phyloP scores from a whole-genome alignment of 2,888 invertebrate species.

The Phaonia tiefii region DNA sequence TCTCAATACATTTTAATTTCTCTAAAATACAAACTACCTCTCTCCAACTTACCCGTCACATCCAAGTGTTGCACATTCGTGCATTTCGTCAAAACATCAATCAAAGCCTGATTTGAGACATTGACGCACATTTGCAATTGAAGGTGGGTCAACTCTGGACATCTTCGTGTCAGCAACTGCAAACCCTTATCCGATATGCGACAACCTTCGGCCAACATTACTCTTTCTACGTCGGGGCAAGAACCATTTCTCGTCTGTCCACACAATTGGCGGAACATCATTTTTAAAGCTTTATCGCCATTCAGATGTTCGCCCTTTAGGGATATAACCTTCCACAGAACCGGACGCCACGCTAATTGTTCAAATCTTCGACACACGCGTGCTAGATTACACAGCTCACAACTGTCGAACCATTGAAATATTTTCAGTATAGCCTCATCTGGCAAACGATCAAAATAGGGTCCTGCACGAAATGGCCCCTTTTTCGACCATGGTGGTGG shows the following conservation, averaged over 20 bases:
- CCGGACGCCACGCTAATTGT: conserved; percentile 88
- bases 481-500: conserved; percentile 80
- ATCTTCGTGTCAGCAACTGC: conserved; percentile 87
- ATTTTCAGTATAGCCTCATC: conserved; percentile 87
- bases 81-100: conserved; percentile 90
- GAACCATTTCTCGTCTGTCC: conserved; percentile 86
- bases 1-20: neutral
- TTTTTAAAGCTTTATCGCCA: conserved; percentile 85
- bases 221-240: conserved; percentile 85
- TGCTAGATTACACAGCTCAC: conserved; percentile 87
- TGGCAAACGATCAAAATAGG: conserved; percentile 83
- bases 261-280: conserved; percentile 84
- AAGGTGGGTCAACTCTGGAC: conserved; percentile 90
- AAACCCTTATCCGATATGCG: conserved; percentile 90
- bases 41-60: conserved; percentile 85
- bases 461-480: conserved; percentile 79
- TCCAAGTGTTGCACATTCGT: conserved; percentile 91
- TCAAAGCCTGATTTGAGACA: conserved; percentile 88
- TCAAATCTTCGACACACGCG: conserved; percentile 89
- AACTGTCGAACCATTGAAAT: conserved; percentile 86
- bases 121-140: conserved; percentile 88
- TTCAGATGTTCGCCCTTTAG: conserved; percentile 83
- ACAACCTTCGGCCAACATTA: conserved; percentile 86
- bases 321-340: conserved; percentile 86
- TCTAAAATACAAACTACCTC: neutral